These are phyloP conservation scores for Agrypnia vestita DNA, from an alignment of 1,140 invertebrate genomes.

Conservation along the genomic window DNA sequence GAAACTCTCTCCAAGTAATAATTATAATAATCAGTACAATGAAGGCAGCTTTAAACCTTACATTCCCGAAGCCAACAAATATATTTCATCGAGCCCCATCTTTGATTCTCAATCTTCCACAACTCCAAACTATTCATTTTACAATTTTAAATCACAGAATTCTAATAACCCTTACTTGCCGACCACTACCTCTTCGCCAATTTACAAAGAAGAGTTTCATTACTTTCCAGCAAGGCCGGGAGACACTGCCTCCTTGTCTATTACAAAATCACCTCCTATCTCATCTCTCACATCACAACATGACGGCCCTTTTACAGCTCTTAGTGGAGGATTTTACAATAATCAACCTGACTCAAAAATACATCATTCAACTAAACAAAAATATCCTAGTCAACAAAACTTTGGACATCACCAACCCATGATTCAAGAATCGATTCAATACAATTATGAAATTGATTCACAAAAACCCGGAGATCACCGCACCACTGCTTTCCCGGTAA, in stretches of 20 bases:
- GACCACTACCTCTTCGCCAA: constrained; percentile 41
- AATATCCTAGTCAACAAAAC: constrained; percentile 21
- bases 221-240: constrained; percentile 55
- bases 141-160: constrained; percentile 54
- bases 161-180: constrained; percentile 39
- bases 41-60: constrained; percentile 50
- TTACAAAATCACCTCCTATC: constrained; percentile 73
- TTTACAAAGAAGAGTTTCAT: constrained; percentile 57
- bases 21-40: constrained; percentile 30
- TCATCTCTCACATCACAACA: constrained; percentile 66
- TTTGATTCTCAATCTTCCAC: background rate
- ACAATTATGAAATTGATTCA: constrained; percentile 50
- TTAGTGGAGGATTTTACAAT: constrained; percentile 75
- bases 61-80: constrained; percentile 47
- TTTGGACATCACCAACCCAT: constrained; percentile 35
- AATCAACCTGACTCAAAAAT: constrained; percentile 64
- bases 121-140: constrained; percentile 55
- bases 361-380: constrained; percentile 59
- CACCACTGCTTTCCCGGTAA: background rate
- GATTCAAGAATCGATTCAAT: constrained; percentile 46
- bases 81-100: constrained; percentile 36
- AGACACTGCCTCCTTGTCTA: constrained; percentile 62
- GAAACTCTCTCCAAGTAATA: constrained; percentile 14
- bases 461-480: constrained; percentile 28
- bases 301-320: constrained; percentile 69